Percentiles rank a stretch among this genome's conserved stretches.
Conservation (phyloP, 2,797 vertebrate genomes). For the Cercopithecus neglectus region DNA sequence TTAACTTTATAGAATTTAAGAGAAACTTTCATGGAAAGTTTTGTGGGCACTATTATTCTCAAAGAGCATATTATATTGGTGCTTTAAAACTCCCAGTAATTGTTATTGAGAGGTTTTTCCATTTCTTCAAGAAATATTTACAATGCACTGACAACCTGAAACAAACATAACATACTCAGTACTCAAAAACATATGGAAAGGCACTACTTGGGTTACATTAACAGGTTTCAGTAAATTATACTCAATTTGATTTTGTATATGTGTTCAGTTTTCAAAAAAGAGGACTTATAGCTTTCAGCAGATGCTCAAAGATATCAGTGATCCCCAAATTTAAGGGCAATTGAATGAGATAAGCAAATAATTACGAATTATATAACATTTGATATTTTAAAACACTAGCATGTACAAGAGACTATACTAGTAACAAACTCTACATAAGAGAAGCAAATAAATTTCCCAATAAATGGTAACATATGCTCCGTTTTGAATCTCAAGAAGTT, state of each 20-base stretch:
- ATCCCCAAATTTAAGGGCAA: neutral
- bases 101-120: neutral
- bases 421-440: neutral
- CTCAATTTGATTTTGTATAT: neutral
- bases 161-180: neutral
- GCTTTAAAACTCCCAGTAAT: neutral
- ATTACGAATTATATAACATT: neutral
- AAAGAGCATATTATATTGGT: neutral
- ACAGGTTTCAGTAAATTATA: neutral
- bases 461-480: neutral
- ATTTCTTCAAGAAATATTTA: neutral
- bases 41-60: neutral
- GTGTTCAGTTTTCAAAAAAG: neutral
- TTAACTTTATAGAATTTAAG: constrained; percentile 5
- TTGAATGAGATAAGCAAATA: neutral
- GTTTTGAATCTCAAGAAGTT: neutral
- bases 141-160: neutral
- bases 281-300: neutral
- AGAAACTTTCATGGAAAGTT: neutral
- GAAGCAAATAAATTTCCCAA: neutral
- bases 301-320: neutral
- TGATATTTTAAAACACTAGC: neutral
- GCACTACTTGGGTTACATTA: neutral
- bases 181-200: neutral
- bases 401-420: neutral